Evolutionary conservation across 1,140 invertebrate species (phyloP).

Genomic region (Phenacoccus solenopsis): DNA sequence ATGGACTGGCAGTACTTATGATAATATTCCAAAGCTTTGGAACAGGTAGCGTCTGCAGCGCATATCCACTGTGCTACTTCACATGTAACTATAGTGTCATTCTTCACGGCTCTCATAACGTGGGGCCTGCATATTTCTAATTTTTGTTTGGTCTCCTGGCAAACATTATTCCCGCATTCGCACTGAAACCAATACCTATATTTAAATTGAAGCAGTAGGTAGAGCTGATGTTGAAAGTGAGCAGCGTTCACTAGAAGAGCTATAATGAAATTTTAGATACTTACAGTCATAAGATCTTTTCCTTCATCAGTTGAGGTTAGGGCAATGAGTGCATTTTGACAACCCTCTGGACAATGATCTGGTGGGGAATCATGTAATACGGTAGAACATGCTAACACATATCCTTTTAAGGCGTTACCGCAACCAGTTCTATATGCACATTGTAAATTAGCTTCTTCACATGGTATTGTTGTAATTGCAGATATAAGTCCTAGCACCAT

Average conservation of each 20-base stretch:
- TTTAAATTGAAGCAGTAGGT: too few relatives aligned
- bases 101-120: conserved; percentile 52
- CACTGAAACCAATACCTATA: too few relatives aligned
- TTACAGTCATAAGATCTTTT: conserved; percentile 53
- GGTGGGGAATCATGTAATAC: conserved; percentile 37
- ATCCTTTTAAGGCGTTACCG: conserved; percentile 55
- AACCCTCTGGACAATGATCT: conserved; percentile 49
- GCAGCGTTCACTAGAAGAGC: too few relatives aligned
- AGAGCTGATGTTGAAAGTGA: too few relatives aligned
- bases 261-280: conserved; percentile 26
- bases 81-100: conserved; percentile 55
- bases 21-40: conserved; percentile 61
- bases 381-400: conserved; percentile 53
- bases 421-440: conserved; percentile 61
- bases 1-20: conserved; percentile 54
- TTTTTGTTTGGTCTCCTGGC: conserved; percentile 62
- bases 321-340: conserved; percentile 59
- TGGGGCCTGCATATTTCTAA: conserved; percentile 55
- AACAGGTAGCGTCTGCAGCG: conserved; percentile 55
- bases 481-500: conserved; percentile 16
- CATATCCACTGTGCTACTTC: conserved; percentile 65
- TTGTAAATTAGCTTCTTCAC: conserved; percentile 51
- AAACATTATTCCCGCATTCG: conserved; percentile 59
- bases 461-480: conserved; percentile 30
- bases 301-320: conserved; percentile 65